Evolutionary conservation across 1,140 invertebrate genomes (phyloP), one percentile per base, ranked within the genome.

Genomic region (Rhyacophila brunnea): DNA sequence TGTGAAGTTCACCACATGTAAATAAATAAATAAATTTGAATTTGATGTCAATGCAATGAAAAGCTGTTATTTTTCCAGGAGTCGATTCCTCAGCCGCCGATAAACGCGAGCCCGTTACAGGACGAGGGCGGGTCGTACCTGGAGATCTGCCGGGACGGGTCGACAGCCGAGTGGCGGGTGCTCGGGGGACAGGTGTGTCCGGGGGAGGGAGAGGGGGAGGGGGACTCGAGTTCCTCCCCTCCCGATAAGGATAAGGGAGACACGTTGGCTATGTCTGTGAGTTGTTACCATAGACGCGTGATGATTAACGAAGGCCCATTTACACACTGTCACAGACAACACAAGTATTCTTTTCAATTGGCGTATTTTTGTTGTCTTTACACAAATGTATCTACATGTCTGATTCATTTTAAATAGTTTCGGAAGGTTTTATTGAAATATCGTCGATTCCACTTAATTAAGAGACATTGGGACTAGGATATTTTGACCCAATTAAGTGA

Each of bases 61-160:
- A 43, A n/a, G 6, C 7, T 43, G n/a, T n/a, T n/a, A n/a, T n/a
- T 11, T 23, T 23, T 46, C n/a, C 15, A 51, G 35, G 49, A 51
- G 9, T 18, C n/a, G 4, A 40, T n/a, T 15, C 36, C 52, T 10
- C 35, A 42, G 14, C 42, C 44, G 11, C 7, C 14, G 5, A 42
- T 45, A 19, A 43, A 55, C 19, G 9, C 49, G 6, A 18, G 19
- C 13, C 45, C 48, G 1, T 45, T 67, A 14, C 32, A 60, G 0
- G 73, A 74, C 43, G 71, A 75, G 19, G 66, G 58, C n/a, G 67
- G 66, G 28, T 55, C 63, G 23, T 79, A 74, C 65, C 65, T 83
- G 18, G 82, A 83, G 73, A 74, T 84, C 14, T 74, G 77, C 42
- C 69, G 79, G 3, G 81, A 83, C 69, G 81, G 80, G 14, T 75